These are phyloP conservation scores for Centruroides vittatus DNA, from an alignment of 1,140 invertebrate genomes.

Conservation along the genomic window DNA sequence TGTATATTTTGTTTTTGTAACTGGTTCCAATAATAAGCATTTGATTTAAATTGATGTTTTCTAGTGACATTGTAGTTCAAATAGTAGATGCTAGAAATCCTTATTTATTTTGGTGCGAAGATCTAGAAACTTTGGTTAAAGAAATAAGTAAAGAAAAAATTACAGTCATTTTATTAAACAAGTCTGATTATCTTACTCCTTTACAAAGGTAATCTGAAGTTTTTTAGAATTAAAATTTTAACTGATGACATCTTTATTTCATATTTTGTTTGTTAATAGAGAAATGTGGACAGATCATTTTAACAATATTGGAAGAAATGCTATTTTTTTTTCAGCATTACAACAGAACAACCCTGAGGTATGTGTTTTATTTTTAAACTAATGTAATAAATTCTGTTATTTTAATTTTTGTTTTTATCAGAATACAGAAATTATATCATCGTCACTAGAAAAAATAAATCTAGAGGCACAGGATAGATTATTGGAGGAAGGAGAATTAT, in stretches of 20 bases:
- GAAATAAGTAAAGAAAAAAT: conserved; percentile 62
- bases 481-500: not conserved
- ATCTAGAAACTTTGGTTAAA: conserved; percentile 85
- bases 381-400: too few species aligned
- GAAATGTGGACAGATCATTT: conserved; percentile 81
- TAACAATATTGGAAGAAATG: conserved; percentile 42
- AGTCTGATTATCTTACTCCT: conserved; percentile 82
- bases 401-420: too few species aligned
- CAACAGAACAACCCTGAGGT: conserved; percentile 25
- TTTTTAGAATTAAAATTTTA: not conserved
- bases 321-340: conserved; percentile 72
- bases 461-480: too few species aligned
- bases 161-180: conserved; percentile 84
- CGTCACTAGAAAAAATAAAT: too few species aligned
- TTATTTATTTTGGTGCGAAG: conserved; percentile 78
- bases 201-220: conserved; percentile 44
- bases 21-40: too few species aligned
- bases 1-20: too few species aligned
- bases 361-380: conserved; percentile 1
- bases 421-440: too few species aligned
- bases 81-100: conserved; percentile 97
- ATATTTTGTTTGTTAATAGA: conserved; percentile 20
- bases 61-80: conserved; percentile 83
- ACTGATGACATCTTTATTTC: not conserved
- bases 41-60: conserved; percentile 1